phyloP scores from a whole-genome alignment of 2,888 invertebrate genomes.

The Latheticus oryzae region DNA sequence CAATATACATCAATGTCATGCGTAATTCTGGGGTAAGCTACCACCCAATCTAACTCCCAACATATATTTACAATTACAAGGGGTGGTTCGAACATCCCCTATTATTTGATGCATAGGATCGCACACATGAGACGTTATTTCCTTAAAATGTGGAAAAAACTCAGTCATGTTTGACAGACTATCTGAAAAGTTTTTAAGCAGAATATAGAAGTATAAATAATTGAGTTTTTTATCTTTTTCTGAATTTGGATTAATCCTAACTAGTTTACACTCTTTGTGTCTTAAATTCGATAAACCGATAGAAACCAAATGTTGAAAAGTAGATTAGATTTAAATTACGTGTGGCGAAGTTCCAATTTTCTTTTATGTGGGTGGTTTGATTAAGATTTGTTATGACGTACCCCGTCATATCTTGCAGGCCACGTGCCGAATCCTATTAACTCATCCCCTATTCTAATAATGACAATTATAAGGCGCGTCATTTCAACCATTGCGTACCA shows the following conservation, averaged over 20 bases:
- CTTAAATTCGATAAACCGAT: slow-evolving; percentile 13
- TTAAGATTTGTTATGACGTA: slow-evolving; percentile 40
- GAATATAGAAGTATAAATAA: too few relatives aligned
- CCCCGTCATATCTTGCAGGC: slow-evolving; percentile 17
- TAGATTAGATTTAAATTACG: slow-evolving; percentile 29
- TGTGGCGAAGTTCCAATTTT: slow-evolving; percentile 29
- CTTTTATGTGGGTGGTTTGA: slow-evolving; percentile 30
- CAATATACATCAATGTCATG: slow-evolving; percentile 61
- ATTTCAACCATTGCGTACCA: slow-evolving; percentile 12
- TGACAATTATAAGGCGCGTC: slow-evolving; percentile 19
- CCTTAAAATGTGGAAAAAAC: too few relatives aligned
- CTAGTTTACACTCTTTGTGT: slow-evolving; percentile 12
- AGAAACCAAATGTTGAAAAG: slow-evolving; percentile 12
- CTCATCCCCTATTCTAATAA: slow-evolving; percentile 9
- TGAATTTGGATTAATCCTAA: slow-evolving; percentile 8
- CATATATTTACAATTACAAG: slow-evolving; percentile 47
- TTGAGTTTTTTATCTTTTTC: too few relatives aligned
- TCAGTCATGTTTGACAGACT: too few relatives aligned
- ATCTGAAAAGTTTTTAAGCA: too few relatives aligned
- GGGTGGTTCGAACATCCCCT: slow-evolving; percentile 25
- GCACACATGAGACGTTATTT: too few relatives aligned
- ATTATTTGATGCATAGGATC: slow-evolving; percentile 31
- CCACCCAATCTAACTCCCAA: slow-evolving; percentile 45
- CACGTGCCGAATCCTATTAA: slow-evolving; percentile 30
- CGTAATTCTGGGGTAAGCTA: slow-evolving; percentile 51